A percentile compares a stretch with the other conserved stretches of the same genome.
These are phyloP conservation scores for Chaenogobius annularis DNA, from an alignment of 2,113 vertebrate genomes.

Conservation along the genomic window DNA sequence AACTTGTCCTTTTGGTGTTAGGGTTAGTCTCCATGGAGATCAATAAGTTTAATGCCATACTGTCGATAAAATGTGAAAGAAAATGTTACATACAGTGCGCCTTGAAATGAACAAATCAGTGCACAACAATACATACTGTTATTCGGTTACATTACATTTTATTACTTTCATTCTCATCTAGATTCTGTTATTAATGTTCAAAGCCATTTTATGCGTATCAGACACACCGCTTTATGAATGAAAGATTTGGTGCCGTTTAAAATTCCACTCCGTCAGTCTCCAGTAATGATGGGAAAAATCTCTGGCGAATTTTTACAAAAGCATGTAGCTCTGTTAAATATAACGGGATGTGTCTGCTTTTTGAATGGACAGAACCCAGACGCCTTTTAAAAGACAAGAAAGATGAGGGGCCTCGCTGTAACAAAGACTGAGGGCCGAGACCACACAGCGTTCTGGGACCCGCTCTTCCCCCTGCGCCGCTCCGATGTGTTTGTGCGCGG, in stretches of 20 bases:
- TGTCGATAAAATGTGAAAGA: neutral
- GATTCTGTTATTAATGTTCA: neutral
- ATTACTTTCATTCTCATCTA: too few species aligned
- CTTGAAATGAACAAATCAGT: neutral
- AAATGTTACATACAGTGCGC: neutral
- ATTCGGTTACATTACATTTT: too few species aligned
- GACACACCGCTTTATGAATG: neutral
- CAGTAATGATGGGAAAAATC: slow-evolving; percentile 9
- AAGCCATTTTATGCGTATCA: neutral
- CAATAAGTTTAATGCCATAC: neutral
- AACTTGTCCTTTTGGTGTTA: neutral
- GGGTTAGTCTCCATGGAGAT: neutral
- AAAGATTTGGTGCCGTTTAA: neutral
- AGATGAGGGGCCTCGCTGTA: slow-evolving; percentile 51
- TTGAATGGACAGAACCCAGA: slow-evolving; percentile 49
- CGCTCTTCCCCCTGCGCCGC: neutral
- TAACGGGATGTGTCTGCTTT: slow-evolving; percentile 40
- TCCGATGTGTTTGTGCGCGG: slow-evolving; percentile 24
- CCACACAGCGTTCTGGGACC: slow-evolving; percentile 56
- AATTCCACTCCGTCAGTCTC: neutral
- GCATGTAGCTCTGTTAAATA: slow-evolving; percentile 23
- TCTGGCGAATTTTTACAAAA: slow-evolving; percentile 10
- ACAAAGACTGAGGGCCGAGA: slow-evolving; percentile 56
- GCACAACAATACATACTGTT: too few species aligned
- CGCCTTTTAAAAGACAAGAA: slow-evolving; percentile 48